Percentiles rank a stretch among this genome's conserved stretches.
Evolutionary conservation across 2,888 invertebrate genomes (phyloP).

Genomic region (Oscheius sp.): DNA sequence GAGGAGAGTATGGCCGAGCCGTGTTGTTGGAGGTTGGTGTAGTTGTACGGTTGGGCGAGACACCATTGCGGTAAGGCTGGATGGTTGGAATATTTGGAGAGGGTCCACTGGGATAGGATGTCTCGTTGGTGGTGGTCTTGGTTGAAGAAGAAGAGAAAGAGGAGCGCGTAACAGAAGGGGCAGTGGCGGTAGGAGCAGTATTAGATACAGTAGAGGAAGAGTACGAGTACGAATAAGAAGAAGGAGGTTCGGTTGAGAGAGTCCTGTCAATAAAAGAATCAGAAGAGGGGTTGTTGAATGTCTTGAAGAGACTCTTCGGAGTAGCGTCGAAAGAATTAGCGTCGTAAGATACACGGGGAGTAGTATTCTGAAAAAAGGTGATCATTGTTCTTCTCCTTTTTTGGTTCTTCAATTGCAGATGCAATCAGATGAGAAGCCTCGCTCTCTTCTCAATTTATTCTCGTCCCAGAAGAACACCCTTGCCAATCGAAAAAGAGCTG

Average conservation of each 20-base stretch:
- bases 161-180: conserved; percentile 16
- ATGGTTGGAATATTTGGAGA: conserved; percentile 4
- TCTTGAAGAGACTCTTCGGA: conserved; percentile 32
- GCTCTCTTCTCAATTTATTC: conserved; percentile 20
- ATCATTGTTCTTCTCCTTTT: not conserved
- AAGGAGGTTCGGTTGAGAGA: conserved; percentile 12
- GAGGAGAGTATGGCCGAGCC: conserved; percentile 17
- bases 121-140: not conserved
- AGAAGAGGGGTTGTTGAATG: conserved; percentile 24
- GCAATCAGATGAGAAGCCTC: not conserved
- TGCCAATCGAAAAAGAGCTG: conserved; percentile 19
- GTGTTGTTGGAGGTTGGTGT: conserved; percentile 16
- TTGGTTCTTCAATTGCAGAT: not conserved
- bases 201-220: conserved; percentile 14
- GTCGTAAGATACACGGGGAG: conserved; percentile 12
- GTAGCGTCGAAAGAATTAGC: conserved; percentile 30
- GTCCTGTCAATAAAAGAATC: conserved; percentile 26
- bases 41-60: conserved; percentile 7
- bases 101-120: not conserved
- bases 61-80: not conserved
- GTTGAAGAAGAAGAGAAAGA: conserved; percentile 23
- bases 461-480: conserved; percentile 24
- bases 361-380: conserved; percentile 6
- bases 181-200: not conserved
- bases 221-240: conserved; percentile 12